Evolutionary conservation across 2,113 vertebrate genomes (phyloP).

Genomic region (Sinocyclocheilus grahami): DNA sequence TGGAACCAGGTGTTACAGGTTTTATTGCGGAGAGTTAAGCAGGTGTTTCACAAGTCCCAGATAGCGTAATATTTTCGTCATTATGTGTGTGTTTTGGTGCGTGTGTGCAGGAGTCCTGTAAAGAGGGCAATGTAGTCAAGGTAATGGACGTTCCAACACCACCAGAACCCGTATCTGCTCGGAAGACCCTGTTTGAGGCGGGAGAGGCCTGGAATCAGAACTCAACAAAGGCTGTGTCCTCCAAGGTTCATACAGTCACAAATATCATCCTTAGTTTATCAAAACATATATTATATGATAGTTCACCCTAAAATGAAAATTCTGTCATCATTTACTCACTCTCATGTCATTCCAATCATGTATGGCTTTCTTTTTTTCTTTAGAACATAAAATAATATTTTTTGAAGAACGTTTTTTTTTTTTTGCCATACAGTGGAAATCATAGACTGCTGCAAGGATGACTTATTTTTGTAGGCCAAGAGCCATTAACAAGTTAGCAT

Average conservation of each 20-base stretch:
- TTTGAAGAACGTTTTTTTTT: neutral
- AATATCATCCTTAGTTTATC: neutral
- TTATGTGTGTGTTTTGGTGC: neutral
- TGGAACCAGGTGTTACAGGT: neutral
- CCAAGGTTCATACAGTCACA: conserved; percentile 73
- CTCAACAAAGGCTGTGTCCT: conserved; percentile 59
- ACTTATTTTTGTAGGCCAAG: too few species aligned
- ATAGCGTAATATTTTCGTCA: neutral
- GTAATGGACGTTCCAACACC: conserved; percentile 77
- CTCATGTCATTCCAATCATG: neutral
- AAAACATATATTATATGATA: neutral
- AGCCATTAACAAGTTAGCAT: too few species aligned
- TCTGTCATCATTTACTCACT: neutral
- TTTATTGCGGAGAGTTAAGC: neutral
- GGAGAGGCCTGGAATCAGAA: conserved; percentile 77
- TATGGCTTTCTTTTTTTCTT: neutral
- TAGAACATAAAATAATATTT: too few species aligned
- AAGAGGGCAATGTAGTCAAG: conserved; percentile 68
- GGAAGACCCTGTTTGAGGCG: conserved; percentile 81
- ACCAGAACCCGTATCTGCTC: conserved; percentile 76
- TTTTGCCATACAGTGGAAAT: neutral
- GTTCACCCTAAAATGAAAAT: too few species aligned
- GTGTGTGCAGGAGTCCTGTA: conserved; percentile 66
- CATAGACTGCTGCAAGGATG: neutral
- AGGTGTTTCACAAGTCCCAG: neutral